Conservation (phyloP, 2,888 invertebrate species). For the Charanyca ferruginea region DNA sequence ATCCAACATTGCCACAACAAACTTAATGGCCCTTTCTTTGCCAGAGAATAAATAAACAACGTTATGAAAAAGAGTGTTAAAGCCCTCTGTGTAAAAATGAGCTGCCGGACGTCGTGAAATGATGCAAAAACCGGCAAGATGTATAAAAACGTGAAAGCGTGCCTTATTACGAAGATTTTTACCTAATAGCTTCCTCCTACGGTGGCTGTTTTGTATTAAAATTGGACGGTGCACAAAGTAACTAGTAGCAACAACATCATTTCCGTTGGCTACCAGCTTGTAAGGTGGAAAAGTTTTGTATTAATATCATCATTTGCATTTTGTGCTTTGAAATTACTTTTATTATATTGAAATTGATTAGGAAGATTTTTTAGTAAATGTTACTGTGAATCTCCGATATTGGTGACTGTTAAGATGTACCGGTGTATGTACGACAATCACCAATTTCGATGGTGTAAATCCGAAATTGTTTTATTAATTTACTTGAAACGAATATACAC, state of each 20-base stretch:
- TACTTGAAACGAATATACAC: too few relatives aligned
- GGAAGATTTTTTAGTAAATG: too few relatives aligned
- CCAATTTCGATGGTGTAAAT: too few relatives aligned
- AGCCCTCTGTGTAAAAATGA: slow-evolving; percentile 41
- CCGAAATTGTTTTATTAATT: too few relatives aligned
- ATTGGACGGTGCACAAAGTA: slow-evolving; percentile 30
- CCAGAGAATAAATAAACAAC: slow-evolving; percentile 31
- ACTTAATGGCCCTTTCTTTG: slow-evolving; percentile 40
- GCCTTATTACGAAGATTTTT: slow-evolving; percentile 56
- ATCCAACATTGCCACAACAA: slow-evolving; percentile 29
- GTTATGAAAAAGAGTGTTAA: slow-evolving; percentile 46
- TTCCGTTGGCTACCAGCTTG: slow-evolving; percentile 15
- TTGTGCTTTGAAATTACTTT: neutral
- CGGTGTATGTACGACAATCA: too few relatives aligned
- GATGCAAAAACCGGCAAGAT: slow-evolving; percentile 47
- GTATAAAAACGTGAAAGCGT: slow-evolving; percentile 48
- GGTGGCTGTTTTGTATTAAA: slow-evolving; percentile 36
- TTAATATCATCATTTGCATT: neutral
- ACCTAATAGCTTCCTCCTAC: slow-evolving; percentile 46
- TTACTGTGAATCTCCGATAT: too few relatives aligned
- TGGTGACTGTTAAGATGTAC: too few relatives aligned
- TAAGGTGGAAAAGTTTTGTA: slow-evolving; percentile 10
- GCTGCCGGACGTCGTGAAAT: slow-evolving; percentile 46
- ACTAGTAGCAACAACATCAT: slow-evolving; percentile 27
- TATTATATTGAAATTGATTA: too few relatives aligned